phyloP scores from a whole-genome alignment of 2,113 vertebrate species.

The Promerops cafer region DNA sequence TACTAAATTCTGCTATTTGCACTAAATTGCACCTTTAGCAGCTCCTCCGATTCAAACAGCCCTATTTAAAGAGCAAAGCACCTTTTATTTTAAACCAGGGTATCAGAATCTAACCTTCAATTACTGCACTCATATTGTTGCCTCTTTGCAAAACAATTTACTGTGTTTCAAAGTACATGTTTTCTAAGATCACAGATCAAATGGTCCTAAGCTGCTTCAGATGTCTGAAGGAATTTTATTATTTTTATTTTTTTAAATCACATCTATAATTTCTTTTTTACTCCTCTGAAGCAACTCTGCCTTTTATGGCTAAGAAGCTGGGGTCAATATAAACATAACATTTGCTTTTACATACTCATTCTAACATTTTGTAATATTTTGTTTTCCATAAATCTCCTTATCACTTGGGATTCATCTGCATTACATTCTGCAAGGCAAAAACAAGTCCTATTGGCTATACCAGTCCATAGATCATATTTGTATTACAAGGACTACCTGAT shows the following conservation, averaged over 20 bases:
- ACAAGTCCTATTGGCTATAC: not conserved
- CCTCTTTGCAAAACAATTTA: not conserved
- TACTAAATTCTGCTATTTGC: not conserved
- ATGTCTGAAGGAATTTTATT: not conserved
- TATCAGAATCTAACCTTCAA: not conserved
- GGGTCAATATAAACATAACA: not conserved
- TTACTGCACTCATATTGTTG: not conserved
- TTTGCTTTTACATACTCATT: not conserved
- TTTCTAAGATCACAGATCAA: conserved; percentile 9
- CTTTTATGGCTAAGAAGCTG: not conserved
- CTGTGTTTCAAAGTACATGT: not conserved
- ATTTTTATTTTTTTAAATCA: not conserved
- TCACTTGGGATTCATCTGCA: not conserved
- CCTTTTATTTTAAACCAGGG: not conserved
- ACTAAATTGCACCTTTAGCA: not conserved
- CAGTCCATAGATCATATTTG: not conserved
- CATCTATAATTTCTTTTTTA: not conserved
- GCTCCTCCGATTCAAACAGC: not conserved
- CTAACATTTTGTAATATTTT: not conserved
- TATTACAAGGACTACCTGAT: not conserved
- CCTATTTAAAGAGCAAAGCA: not conserved
- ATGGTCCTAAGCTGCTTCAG: not conserved
- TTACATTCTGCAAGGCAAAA: not conserved
- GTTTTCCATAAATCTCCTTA: not conserved
- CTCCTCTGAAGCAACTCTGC: not conserved